Evolutionary conservation across 2,797 vertebrate genomes (phyloP), one percentile per base, ranked within the genome.

Genomic region (Thalassophryne amazonica): DNA sequence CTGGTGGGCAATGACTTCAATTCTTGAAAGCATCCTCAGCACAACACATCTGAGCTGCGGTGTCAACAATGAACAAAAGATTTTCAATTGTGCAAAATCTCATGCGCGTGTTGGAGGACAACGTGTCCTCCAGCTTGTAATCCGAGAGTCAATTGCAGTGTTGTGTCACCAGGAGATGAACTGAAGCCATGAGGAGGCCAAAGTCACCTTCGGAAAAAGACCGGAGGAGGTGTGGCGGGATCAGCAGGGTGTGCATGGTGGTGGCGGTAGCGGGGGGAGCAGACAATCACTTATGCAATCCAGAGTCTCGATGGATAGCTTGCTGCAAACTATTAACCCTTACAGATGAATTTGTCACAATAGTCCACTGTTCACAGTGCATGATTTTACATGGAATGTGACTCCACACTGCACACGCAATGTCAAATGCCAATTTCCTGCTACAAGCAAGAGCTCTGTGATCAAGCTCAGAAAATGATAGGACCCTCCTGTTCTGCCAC

Each of bases 91-190:
- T 36, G 35, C 21, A 19, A 29, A 14, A 34, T 32, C n/a, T 53
- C 47, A 39, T 4, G 2, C 34, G 23, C 28, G 34, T 30, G 47
- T 32, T 63, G 22, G 66, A 80, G 62, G 46, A 53, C 68, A 72
- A 40, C 31, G n/a, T 17, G 27, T 52, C 54, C 54, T 59, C 40
- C 16, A 39, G 54, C 53, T 66, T 57, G 57, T 54, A 78, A 72
- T 81, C 73, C 10, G 8, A 58, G 57, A 73, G 56, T 76, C 59
- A 60, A 80, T 75, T 61, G 66, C 41, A 70, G 27, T 40, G 39
- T 41, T 73, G 73, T 70, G 76, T 73, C 40, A 45, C 53, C 38
- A 43, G 56, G 56, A 60, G 67, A 69, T 68, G 73, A 62, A 78
- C 45, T 49, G 38, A 68, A 76, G 61, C 52, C 42, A 34, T 62